Evolutionary conservation across 2,888 invertebrate species (phyloP).

Genomic region (Nephrotoma appendiculata): DNA sequence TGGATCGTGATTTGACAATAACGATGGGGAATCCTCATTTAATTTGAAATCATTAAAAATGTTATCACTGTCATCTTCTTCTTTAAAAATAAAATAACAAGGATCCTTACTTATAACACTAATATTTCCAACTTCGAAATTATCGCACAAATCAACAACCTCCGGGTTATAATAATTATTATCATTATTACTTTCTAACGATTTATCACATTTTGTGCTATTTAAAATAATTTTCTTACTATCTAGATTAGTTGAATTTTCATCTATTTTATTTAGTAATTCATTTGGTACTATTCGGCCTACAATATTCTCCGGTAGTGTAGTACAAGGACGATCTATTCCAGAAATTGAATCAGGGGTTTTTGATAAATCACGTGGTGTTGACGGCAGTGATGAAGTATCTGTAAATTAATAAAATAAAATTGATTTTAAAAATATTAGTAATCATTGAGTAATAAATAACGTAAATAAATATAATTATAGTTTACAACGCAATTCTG

Average conservation of each 20-base stretch:
- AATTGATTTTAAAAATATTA: neutral
- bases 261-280: neutral
- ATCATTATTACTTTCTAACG: neutral
- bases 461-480: no score
- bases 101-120: neutral
- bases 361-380: slow-evolving; percentile 3
- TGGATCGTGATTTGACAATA: slow-evolving; percentile 10
- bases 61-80: neutral
- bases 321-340: neutral
- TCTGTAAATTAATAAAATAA: neutral
- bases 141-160: neutral
- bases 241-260: neutral
- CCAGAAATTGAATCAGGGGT: neutral
- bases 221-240: neutral
- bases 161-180: neutral
- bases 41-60: neutral
- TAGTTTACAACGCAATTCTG: no score
- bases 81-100: neutral
- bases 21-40: slow-evolving; percentile 11
- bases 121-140: neutral
- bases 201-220: neutral
- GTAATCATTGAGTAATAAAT: no score
- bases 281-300: neutral
- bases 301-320: neutral
- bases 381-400: slow-evolving; percentile 6